Evolutionary conservation across 2,797 vertebrate genomes (phyloP), one percentile per base, ranked within the genome.

Genomic region (Silurus lanzhouensis): DNA sequence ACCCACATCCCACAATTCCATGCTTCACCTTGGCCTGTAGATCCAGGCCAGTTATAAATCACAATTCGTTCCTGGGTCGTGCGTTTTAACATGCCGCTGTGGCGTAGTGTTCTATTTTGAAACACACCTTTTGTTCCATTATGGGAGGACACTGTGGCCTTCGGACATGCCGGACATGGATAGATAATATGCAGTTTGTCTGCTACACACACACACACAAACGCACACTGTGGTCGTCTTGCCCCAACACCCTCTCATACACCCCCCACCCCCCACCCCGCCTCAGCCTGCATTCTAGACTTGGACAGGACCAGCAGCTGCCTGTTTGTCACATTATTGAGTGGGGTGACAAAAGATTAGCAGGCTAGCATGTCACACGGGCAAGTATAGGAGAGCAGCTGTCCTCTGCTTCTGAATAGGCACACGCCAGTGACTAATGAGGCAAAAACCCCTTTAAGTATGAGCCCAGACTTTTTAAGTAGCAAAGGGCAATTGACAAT

Each of bases 31-130:
- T 74, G 48, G 77, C 78, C 85, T 27, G 27, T 52, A 71, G 80
- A 76, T 19, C 76, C 52, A 55, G 46, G 52, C 68, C 86, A 84
- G 55, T 64, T 66, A 77, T 91, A 88, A 90, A 89, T 87, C 87
- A 84, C 66, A 60, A 71, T 91, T 90, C 84, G 81, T 90, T 90
- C 91, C 89, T 89, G 64, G 84, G 84, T 80, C 48, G 0, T 79
- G 52, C 74, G 22, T 90, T 90, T 91, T 82, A 85, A 89, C 91
- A 94, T 93, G 90, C 92, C 93, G 87, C 90, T 89, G 88, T 84
- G 88, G 89, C 92, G 93, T 93, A 91, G 92, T 89, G 91, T 91
- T 90, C 93, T 95, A 94, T 94, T 94, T 94, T 93, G 85, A 92
- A 92, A 89, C 64, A 63, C 88, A 80, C 86, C 87, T 87, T 89